These are phyloP conservation scores for Gallinago jamesoni DNA, from an alignment of 2,113 vertebrate species.

Conservation along the genomic window DNA sequence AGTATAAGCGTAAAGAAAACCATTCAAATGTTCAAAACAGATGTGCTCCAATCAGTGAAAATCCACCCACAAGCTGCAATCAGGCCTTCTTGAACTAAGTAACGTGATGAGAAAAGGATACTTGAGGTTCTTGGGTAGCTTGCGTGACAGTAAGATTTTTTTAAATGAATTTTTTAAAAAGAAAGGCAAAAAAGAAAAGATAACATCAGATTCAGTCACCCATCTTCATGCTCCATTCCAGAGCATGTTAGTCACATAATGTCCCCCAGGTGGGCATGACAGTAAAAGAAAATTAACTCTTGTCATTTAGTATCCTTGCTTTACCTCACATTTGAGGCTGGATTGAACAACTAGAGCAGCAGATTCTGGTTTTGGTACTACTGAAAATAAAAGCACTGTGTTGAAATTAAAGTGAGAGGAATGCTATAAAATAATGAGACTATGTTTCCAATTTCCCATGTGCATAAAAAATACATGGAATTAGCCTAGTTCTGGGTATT, in stretches of 20 bases:
- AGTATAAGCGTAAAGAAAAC: not conserved
- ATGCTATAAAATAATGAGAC: not conserved
- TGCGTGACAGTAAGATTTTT: not conserved
- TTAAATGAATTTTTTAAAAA: not conserved
- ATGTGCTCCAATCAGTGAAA: not conserved
- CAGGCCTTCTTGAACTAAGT: not conserved
- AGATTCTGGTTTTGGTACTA: not conserved
- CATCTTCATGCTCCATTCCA: not conserved
- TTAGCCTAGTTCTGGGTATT: not conserved
- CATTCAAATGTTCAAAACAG: not conserved
- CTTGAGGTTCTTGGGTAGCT: not conserved
- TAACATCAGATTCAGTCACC: not conserved
- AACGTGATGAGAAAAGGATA: not conserved
- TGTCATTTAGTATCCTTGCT: not conserved
- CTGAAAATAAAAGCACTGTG: not conserved
- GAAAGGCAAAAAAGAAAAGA: not conserved
- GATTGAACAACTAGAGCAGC: not conserved
- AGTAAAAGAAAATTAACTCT: constrained; percentile 5
- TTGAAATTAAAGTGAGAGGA: not conserved
- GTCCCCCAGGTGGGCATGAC: not conserved
- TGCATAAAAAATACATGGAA: not conserved
- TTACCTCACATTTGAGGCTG: not conserved
- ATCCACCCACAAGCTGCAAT: not conserved
- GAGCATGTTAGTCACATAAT: not conserved
- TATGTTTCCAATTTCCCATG: not conserved